These are phyloP conservation scores for Gobiocypris rarus DNA, from an alignment of 2,113 vertebrate species.

Conservation along the genomic window DNA sequence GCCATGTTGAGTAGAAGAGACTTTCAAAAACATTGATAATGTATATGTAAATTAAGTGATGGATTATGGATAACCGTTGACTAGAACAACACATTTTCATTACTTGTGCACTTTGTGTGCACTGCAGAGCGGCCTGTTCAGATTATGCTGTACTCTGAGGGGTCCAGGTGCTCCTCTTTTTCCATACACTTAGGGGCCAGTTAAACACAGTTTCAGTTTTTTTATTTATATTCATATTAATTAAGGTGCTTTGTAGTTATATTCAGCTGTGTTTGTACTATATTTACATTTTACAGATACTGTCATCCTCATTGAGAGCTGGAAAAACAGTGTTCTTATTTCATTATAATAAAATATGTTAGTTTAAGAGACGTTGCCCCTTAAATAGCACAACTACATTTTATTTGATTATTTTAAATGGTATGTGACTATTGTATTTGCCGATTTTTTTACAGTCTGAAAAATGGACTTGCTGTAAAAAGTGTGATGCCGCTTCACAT, in stretches of 20 bases:
- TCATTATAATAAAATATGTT: neutral
- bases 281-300: neutral
- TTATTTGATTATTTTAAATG: neutral
- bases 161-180: neutral
- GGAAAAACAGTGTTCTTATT: neutral
- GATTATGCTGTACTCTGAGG: neutral
- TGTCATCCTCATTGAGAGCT: neutral
- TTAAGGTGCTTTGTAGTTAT: neutral
- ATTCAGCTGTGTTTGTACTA: neutral
- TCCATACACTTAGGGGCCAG: neutral
- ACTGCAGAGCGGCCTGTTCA: too few relatives aligned
- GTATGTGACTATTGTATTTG: neutral
- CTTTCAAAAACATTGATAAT: neutral
- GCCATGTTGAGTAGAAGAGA: neutral
- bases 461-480: neutral
- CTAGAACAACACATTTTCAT: neutral
- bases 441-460: neutral
- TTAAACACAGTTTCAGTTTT: neutral
- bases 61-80: neutral
- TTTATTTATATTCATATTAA: neutral
- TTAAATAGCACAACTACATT: slow-evolving; percentile 5
- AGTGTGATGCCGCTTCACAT: slow-evolving; percentile 11
- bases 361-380: neutral
- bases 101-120: too few relatives aligned
- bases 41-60: neutral